Percentiles rank a stretch among this genome's conserved stretches.
Conservation (phyloP, 2,797 vertebrate genomes). For the Odontamblyopus lacepedii region DNA sequence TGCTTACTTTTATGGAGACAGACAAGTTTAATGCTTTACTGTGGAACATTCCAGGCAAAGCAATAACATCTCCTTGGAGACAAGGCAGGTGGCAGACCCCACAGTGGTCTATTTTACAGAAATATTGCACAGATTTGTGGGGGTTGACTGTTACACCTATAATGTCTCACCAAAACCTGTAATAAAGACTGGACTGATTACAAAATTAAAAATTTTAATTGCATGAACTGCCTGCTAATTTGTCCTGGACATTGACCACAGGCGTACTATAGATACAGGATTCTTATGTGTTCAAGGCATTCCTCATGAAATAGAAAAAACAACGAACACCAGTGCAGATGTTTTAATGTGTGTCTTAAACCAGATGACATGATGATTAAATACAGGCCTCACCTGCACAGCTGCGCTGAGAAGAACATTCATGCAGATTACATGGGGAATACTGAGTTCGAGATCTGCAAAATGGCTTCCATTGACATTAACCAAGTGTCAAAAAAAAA, state of each 20-base stretch:
- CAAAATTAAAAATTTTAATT: neutral
- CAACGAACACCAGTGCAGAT: neutral
- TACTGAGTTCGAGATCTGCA: slow-evolving; percentile 4
- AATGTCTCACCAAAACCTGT: neutral
- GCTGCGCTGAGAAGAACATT: slow-evolving; percentile 4
- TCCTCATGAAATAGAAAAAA: neutral
- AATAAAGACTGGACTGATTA: neutral
- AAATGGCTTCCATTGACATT: slow-evolving; percentile 11
- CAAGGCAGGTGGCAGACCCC: too few species aligned
- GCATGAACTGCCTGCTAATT: neutral
- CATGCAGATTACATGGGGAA: slow-evolving; percentile 8
- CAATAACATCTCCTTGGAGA: too few species aligned
- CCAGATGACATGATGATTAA: slow-evolving; percentile 3
- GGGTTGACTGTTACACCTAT: neutral
- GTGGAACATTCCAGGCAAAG: too few species aligned
- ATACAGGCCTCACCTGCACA: neutral
- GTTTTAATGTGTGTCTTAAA: neutral
- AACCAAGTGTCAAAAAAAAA: slow-evolving; percentile 7
- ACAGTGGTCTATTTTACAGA: too few species aligned
- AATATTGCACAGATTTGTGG: too few species aligned
- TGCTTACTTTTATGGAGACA: too few species aligned
- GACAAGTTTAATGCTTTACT: too few species aligned
- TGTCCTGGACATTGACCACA: too few species aligned
- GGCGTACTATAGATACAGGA: too few species aligned
- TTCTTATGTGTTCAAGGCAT: neutral